phyloP scores from a whole-genome alignment of 2,113 vertebrate species.

The Cygnus atratus region DNA sequence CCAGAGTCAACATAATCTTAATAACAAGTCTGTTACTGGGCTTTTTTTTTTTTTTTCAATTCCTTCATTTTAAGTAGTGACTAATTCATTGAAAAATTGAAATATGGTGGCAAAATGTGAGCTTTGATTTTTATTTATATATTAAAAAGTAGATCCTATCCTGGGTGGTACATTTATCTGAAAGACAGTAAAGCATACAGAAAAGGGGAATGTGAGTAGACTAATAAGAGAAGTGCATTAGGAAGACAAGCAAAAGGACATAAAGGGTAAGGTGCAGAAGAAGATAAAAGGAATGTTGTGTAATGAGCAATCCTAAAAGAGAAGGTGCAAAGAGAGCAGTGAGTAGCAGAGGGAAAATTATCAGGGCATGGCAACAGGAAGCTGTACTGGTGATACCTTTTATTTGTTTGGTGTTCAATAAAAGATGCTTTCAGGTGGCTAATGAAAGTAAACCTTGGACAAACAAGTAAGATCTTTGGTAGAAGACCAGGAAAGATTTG shows the following conservation, averaged over 20 bases:
- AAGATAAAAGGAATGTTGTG: constrained; percentile 13
- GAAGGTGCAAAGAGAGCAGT: neutral
- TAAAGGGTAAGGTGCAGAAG: neutral
- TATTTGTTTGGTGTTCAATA: neutral
- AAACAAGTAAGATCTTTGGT: neutral
- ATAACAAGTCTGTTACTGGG: neutral
- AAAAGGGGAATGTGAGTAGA: neutral
- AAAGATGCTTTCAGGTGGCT: neutral
- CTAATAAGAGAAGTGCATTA: neutral
- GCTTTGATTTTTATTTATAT: neutral
- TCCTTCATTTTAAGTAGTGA: neutral
- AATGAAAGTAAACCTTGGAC: neutral
- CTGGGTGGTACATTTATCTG: neutral
- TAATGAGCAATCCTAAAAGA: constrained; percentile 14
- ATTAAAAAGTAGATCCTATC: neutral
- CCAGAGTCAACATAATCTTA: neutral
- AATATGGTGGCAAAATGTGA: neutral
- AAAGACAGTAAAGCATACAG: neutral
- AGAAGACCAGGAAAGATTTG: neutral
- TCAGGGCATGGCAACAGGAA: neutral
- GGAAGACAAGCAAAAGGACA: neutral
- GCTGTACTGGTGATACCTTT: neutral
- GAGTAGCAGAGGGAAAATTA: neutral
- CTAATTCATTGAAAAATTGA: neutral
- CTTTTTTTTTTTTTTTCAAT: neutral